Evolutionary conservation across 2,797 vertebrate species (phyloP).

Genomic region (Trichosurus vulpecula): DNA sequence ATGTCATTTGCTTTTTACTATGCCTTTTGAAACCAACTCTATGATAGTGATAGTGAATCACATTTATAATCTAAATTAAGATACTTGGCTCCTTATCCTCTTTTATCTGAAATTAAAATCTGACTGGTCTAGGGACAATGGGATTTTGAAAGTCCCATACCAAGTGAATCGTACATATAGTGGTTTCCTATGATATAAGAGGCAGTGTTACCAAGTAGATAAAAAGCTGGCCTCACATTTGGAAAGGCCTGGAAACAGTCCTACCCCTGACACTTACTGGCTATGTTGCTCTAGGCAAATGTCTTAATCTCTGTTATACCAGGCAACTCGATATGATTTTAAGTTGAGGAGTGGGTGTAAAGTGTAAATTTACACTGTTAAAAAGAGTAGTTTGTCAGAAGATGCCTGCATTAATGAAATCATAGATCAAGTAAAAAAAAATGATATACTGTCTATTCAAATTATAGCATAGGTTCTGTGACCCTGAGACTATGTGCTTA

Average conservation of each 20-base stretch:
- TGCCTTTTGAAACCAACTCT: background rate
- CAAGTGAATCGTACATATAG: background rate
- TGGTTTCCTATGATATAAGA: background rate
- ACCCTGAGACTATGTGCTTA: background rate
- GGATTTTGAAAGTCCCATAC: background rate
- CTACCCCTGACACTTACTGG: background rate
- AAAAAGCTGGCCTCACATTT: background rate
- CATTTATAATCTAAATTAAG: background rate
- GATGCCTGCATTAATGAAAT: background rate
- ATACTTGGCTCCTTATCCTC: background rate
- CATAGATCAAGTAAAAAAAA: background rate
- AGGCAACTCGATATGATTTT: background rate
- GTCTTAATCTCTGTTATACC: background rate
- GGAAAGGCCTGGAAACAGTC: background rate
- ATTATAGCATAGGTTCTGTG: background rate
- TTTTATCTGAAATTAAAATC: background rate
- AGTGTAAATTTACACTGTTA: background rate
- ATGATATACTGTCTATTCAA: background rate
- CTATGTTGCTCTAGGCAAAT: background rate
- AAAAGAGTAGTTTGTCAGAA: background rate
- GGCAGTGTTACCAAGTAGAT: background rate
- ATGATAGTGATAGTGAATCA: background rate
- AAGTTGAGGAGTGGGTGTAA: background rate
- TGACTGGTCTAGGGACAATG: background rate
- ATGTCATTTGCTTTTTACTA: background rate